Evolutionary conservation across 1,140 invertebrate genomes (phyloP).

Genomic region (Thaumatotibia leucotreta): DNA sequence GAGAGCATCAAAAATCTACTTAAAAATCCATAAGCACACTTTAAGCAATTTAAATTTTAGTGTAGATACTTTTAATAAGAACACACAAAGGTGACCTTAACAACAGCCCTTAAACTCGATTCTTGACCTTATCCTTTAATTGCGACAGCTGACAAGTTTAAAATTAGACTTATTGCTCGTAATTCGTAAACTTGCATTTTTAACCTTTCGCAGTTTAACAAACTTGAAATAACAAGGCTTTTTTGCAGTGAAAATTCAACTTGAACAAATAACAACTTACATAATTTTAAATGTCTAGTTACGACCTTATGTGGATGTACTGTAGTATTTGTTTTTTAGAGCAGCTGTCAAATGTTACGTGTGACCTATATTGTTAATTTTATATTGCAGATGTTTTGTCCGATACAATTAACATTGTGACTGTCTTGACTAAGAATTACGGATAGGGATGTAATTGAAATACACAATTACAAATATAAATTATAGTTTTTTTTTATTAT

Average conservation of each 20-base stretch:
- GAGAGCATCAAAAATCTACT: too few relatives aligned
- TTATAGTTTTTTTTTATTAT: too few relatives aligned
- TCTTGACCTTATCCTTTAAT: neutral
- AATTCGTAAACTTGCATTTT: neutral
- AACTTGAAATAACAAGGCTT: neutral
- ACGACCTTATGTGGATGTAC: neutral
- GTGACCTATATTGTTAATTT: too few relatives aligned
- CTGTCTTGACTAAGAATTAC: too few relatives aligned
- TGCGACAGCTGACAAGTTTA: neutral
- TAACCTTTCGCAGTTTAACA: neutral
- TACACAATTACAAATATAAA: too few relatives aligned
- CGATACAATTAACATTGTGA: too few relatives aligned
- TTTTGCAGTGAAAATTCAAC: neutral
- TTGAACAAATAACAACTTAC: neutral
- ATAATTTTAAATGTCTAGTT: neutral
- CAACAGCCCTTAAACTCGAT: neutral
- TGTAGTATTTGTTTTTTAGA: neutral
- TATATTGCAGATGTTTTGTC: neutral
- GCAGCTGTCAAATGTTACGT: neutral
- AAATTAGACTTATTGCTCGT: neutral
- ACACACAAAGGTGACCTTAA: neutral
- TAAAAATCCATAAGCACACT: too few relatives aligned
- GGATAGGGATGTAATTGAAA: too few relatives aligned
- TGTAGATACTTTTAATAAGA: too few relatives aligned
- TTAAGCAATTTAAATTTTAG: too few relatives aligned